Evolutionary conservation across 2,888 invertebrate species (phyloP).

Genomic region (Apamea monoglypha): DNA sequence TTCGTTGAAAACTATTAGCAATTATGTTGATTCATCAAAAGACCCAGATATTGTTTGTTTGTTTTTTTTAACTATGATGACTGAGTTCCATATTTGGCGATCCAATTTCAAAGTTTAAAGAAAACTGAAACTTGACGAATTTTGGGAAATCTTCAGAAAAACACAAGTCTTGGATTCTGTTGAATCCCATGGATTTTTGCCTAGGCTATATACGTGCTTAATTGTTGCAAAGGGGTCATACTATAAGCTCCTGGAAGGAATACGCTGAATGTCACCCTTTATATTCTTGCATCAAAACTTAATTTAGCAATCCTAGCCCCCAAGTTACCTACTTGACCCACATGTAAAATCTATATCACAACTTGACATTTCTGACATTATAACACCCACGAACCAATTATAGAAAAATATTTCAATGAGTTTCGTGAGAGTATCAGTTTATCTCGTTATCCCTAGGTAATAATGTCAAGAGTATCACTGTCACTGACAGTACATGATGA

Average conservation of each 20-base stretch:
- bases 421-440: conserved; percentile 12
- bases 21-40: conserved; percentile 35
- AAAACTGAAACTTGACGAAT: background rate
- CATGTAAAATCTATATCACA: conserved; percentile 30
- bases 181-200: background rate
- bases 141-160: background rate
- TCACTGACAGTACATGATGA: conserved; percentile 22
- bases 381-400: conserved; percentile 48
- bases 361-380: conserved; percentile 20
- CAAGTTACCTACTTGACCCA: background rate
- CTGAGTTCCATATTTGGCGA: background rate
- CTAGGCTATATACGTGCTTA: background rate
- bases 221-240: background rate
- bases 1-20: conserved; percentile 37
- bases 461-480: conserved; percentile 57
- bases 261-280: background rate
- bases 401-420: conserved; percentile 5
- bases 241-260: background rate
- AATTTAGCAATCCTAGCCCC: conserved; percentile 1
- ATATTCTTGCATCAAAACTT: background rate
- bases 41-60: background rate
- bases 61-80: background rate
- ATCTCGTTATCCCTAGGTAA: conserved; percentile 1
- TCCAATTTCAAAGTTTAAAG: background rate
- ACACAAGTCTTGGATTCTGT: background rate